Evolutionary conservation across 2,888 invertebrate species (phyloP).

Genomic region (Drosophila stalkeri): DNA sequence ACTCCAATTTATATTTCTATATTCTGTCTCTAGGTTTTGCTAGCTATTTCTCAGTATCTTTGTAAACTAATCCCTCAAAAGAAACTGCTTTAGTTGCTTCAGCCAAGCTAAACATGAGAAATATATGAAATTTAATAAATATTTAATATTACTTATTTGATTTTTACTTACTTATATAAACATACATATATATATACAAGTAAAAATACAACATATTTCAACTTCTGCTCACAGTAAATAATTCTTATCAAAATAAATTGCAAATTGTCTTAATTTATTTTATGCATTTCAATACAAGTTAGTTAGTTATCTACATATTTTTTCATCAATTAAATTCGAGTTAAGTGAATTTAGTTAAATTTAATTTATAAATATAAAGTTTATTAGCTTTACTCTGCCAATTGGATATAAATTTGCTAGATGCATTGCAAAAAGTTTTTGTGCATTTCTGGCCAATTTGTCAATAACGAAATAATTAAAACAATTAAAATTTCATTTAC

Average conservation of each 20-base stretch:
- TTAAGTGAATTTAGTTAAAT: not conserved
- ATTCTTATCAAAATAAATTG: not conserved
- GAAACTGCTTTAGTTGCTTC: too few species aligned
- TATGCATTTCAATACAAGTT: not conserved
- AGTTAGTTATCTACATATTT: not conserved
- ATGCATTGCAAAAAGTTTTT: not conserved
- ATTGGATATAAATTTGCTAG: conserved; percentile 11
- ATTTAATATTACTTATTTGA: too few species aligned
- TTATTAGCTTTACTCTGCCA: conserved; percentile 17
- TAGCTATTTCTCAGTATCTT: not conserved
- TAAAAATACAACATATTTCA: not conserved
- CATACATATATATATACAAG: not conserved
- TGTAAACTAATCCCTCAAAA: not conserved
- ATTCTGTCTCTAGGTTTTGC: too few species aligned
- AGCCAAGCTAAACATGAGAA: too few species aligned
- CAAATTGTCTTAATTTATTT: not conserved
- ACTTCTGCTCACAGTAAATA: not conserved
- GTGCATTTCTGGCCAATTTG: conserved; percentile 57
- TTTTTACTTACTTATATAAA: too few species aligned
- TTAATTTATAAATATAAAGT: not conserved
- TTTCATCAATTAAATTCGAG: not conserved
- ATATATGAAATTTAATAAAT: too few species aligned
- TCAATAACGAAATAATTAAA: conserved; percentile 59
- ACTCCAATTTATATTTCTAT: too few species aligned
- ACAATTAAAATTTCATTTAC: conserved; percentile 72